Evolutionary conservation across 2,888 invertebrate genomes (phyloP), one percentile per base, ranked within the genome.

Genomic region (Dryococelus australis): DNA sequence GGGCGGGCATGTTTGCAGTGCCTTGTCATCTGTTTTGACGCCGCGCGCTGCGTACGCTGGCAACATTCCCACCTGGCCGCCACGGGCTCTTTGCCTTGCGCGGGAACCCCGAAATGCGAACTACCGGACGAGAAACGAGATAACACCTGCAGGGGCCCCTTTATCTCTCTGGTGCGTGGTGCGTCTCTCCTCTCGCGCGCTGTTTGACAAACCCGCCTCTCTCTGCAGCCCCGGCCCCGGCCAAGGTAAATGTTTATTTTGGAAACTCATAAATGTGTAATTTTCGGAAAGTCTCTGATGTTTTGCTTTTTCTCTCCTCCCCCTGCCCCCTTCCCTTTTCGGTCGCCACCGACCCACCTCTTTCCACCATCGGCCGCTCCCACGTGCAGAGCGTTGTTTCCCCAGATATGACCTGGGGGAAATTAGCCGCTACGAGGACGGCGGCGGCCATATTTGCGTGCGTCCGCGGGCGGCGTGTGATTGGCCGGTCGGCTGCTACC

Each of bases 231-330:
- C 20, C 20, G 13, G 65, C 20, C 65, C 65, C 20, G 65, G 81
- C 35, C 35, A 81, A 35, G 27, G 81, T 81, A 81, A 81, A 81
- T 81, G 35, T 81, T 81, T 81, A 81, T 81, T 81, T 81, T 81
- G 81, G 81, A 81, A 81, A 81, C 81, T 81, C 81, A 81, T 81
- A 81, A 81, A 81, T 81, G 81, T 81, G 27, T 81, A 81, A 81
- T 81, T 81, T 81, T 35, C 27, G 27, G 35, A 35, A 81, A 81
- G 81, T 81, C 81, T 81, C 81, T 81, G 81, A 81, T 81, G 81
- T 81, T 81, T 81, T 81, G 28, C 65, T 27, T 35, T 81, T 81
- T 81, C 81, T 35, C 65, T 35, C 81, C 81, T 5, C 35, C 35
- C 81, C 81, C 12, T 5, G 4, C 81, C 27, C 20, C 81, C 81